Base-by-base conservation (phyloP, 2,113 vertebrate genomes). In the Otis tarda region DNA sequence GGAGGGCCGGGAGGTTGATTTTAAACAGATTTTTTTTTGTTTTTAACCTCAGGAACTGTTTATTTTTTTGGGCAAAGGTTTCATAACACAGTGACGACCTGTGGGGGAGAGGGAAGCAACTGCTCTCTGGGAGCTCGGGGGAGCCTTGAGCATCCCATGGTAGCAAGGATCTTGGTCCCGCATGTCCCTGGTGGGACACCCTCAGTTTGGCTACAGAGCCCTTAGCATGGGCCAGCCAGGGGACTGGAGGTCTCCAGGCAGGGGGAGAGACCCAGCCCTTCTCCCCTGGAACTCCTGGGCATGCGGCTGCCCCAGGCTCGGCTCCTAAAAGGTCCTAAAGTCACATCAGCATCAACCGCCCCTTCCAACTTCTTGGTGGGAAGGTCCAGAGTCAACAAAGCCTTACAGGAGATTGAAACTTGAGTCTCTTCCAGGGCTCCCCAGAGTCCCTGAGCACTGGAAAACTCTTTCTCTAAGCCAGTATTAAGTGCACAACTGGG, bases 331-430 rank as follows among this genome's bases (percentile, higher is more conserved):
- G 6, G 1, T 65, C 74, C 37, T 16, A 19, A 19, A 61, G 3
- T 39, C 53, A 30, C 6, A 12, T 52, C 67, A 85, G 88, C 63
- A 64, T 55, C 39, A 55, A 79, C 63, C 4, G 7, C n/a, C 25
- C 43, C 45, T 77, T 59, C 82, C 71, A 68, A 7, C 16, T 31
- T 77, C 83, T 68, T 16, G 37, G 19, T 1, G 18, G 53, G 71
- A 86, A 60, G 68, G 75, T 57, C 64, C 50, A n/a, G n/a, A 37
- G 50, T 93, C 83, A 79, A 57, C 76, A 76, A 88, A 95, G 97
- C 97, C 97, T 97, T 93, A 90, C 24, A 28, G 10, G 43, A 57
- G 50, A 59, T 37, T 55, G 69, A 96, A 93, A 78, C 86, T 89
- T 95, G 92, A 93, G 83, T 33, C 60, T 91, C 89, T 95, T 92